phyloP scores from a whole-genome alignment of 2,888 invertebrate species.

The Eustalomyia histrio region DNA sequence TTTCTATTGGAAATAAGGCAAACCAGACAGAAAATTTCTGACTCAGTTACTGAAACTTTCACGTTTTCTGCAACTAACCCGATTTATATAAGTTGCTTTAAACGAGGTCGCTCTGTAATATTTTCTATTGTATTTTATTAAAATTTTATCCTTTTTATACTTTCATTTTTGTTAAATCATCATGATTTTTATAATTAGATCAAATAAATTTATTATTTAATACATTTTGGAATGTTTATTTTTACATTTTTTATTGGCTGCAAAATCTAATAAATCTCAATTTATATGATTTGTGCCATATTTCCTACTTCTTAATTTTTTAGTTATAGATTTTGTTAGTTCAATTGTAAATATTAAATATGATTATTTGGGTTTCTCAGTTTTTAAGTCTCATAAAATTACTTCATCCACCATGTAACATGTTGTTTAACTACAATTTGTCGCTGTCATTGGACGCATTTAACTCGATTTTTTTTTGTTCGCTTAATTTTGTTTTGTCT shows the following conservation, averaged over 20 bases:
- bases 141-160: background rate
- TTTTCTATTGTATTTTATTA: too few relatives aligned
- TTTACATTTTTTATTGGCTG: background rate
- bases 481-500: slow-evolving; percentile 26
- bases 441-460: slow-evolving; percentile 67
- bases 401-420: slow-evolving; percentile 44
- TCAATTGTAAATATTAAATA: slow-evolving; percentile 16
- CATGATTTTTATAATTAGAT: slow-evolving; percentile 41
- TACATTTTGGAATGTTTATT: slow-evolving; percentile 12
- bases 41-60: too few relatives aligned
- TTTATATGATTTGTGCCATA: background rate
- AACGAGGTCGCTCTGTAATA: too few relatives aligned
- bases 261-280: slow-evolving; percentile 42
- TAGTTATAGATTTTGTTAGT: background rate
- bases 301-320: slow-evolving; percentile 32
- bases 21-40: too few relatives aligned
- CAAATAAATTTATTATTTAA: slow-evolving; percentile 43
- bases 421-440: slow-evolving; percentile 66
- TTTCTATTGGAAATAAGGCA: too few relatives aligned
- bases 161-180: background rate
- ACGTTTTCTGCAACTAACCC: too few relatives aligned
- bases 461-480: slow-evolving; percentile 48
- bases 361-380: slow-evolving; percentile 10
- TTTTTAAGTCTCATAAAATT: slow-evolving; percentile 44
- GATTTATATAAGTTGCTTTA: too few relatives aligned